Evolutionary conservation across 2,797 vertebrate genomes (phyloP), one percentile per base, ranked within the genome.

Genomic region (Setipinna tenuifilis): DNA sequence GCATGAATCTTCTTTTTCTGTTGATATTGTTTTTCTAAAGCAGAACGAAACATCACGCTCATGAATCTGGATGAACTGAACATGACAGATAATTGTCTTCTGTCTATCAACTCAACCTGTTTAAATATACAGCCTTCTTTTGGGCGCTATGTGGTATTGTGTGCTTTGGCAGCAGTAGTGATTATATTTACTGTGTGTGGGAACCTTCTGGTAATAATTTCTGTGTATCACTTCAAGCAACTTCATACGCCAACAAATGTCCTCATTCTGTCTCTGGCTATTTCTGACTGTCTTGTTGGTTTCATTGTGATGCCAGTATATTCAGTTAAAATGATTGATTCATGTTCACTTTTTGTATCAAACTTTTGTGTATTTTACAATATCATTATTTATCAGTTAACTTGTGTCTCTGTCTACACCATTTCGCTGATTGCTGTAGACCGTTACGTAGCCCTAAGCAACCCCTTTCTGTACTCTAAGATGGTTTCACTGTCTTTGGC

Each of bases 121-220:
- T n/a, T n/a, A n/a, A n/a, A n/a, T n/a, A n/a, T n/a, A n/a, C n/a
- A n/a, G n/a, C n/a, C n/a, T n/a, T n/a, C n/a, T n/a, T n/a, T n/a
- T n/a, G n/a, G n/a, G n/a, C n/a, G n/a, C n/a, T n/a, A n/a, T n/a
- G n/a, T n/a, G n/a, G n/a, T n/a, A n/a, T n/a, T n/a, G n/a, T n/a
- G n/a, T n/a, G n/a, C n/a, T n/a, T n/a, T n/a, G n/a, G n/a, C n/a
- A n/a, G n/a, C n/a, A n/a, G n/a, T n/a, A n/a, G n/a, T n/a, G n/a
- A n/a, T n/a, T n/a, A 83, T 88, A n/a, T 28, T 87, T 65, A 89
- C 87, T n/a, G 78, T 89, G 65, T 89, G 58, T 88, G 88, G 89
- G 85, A 89, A 89, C 61, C 87, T 88, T 81, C 81, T 89, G n/a
- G 83, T 87, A 23, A 81, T 89, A 82, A 85, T 89, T 58, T 87